Percentiles rank a stretch among this genome's conserved stretches.
phyloP scores from a whole-genome alignment of 2,113 vertebrate species.

The Marmota monax region DNA sequence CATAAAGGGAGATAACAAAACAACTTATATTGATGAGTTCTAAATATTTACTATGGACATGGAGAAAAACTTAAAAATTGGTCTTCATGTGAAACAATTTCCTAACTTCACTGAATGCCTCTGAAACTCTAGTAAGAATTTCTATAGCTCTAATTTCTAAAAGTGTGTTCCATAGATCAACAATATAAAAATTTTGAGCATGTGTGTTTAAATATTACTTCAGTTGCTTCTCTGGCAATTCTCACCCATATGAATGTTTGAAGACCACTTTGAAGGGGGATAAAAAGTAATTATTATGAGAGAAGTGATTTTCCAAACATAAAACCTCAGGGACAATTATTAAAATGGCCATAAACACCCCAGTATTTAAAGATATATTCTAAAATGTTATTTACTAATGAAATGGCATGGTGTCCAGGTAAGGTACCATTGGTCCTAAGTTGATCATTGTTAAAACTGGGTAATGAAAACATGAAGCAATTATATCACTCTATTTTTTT shows the following conservation, averaged over 20 bases:
- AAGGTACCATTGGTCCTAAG: background rate
- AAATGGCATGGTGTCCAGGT: background rate
- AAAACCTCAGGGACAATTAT: background rate
- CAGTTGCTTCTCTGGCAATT: background rate
- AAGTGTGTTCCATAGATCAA: background rate
- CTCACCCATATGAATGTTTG: background rate
- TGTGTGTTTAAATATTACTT: background rate
- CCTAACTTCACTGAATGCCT: background rate
- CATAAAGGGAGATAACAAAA: background rate
- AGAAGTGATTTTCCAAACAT: background rate
- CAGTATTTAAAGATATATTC: background rate
- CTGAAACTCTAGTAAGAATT: background rate
- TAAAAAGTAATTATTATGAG: slow-evolving; percentile 1
- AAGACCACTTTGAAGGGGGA: background rate
- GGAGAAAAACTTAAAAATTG: background rate
- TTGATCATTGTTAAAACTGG: background rate
- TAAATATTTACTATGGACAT: background rate
- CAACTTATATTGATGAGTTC: background rate
- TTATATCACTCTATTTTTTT: background rate
- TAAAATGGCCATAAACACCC: background rate
- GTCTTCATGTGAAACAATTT: background rate
- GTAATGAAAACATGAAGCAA: background rate
- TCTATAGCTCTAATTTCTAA: background rate
- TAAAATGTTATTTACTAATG: background rate
- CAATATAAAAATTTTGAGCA: background rate